phyloP scores from a whole-genome alignment of 2,113 vertebrate genomes.

The Athene noctua region DNA sequence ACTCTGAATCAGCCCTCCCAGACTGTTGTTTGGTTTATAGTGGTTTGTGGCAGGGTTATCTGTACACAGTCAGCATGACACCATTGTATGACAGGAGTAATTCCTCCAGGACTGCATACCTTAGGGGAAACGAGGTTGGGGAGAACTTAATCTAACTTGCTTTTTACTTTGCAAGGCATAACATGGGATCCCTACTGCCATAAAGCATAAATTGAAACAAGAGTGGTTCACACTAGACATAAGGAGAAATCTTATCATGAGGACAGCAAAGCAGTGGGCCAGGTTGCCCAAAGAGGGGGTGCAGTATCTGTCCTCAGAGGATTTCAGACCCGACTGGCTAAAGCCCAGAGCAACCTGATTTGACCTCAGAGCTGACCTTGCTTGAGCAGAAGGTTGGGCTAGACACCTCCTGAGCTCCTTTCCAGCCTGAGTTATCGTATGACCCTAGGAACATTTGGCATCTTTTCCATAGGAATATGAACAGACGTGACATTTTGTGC shows the following conservation, averaged over 20 bases:
- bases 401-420: not conserved
- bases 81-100: not conserved
- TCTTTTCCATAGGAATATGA: not conserved
- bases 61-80: not conserved
- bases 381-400: not conserved
- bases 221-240: rapidly evolving
- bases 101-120: not conserved
- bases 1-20: not conserved
- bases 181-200: not conserved
- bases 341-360: not conserved
- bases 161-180: not conserved
- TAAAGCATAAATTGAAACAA: not conserved
- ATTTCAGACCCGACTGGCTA: not conserved
- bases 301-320: not conserved
- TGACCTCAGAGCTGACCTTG: not conserved
- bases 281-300: not conserved
- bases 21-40: not conserved
- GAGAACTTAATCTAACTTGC: not conserved
- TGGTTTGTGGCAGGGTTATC: not conserved
- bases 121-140: not conserved
- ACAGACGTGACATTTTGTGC: not conserved
- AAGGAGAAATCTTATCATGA: not conserved
- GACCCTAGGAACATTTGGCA: not conserved
- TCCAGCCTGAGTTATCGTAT: not conserved
- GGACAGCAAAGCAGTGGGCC: not conserved